Evolutionary conservation across 2,888 invertebrate species (phyloP).

Genomic region (Lysandra bellargus): DNA sequence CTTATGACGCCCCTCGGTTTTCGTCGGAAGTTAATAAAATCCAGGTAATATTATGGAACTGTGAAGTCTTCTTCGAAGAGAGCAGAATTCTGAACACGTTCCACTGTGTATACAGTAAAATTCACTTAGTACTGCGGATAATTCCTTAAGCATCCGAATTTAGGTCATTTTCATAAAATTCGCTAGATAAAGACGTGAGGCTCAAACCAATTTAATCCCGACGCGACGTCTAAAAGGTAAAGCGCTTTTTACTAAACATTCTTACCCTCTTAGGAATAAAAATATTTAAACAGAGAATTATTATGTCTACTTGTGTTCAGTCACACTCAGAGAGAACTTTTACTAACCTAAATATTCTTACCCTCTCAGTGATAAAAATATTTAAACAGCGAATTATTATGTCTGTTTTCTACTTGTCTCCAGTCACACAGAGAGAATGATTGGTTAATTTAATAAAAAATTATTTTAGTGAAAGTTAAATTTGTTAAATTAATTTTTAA

Average conservation of each 20-base stretch:
- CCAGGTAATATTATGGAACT: not conserved
- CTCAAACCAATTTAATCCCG: not conserved
- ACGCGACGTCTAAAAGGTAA: not conserved
- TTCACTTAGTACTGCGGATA: not conserved
- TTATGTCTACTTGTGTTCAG: no score
- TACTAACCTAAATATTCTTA: not conserved
- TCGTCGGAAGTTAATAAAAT: not conserved
- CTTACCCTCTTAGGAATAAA: no score
- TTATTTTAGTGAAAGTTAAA: no score
- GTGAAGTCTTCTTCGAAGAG: not conserved
- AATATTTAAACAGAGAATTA: no score
- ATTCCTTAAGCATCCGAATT: slow-evolving; percentile 14
- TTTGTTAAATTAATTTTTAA: no score
- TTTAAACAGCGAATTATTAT: no score
- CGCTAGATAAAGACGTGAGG: slow-evolving; percentile 4
- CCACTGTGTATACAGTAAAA: not conserved
- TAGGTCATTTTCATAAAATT: slow-evolving; percentile 13
- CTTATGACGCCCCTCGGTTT: not conserved
- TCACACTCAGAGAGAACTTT: not conserved
- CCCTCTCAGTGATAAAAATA: no score
- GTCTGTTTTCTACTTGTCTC: no score
- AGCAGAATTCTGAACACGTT: not conserved
- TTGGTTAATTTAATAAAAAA: no score
- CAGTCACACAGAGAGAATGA: no score
- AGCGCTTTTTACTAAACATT: not conserved